Conservation (phyloP, 2,888 invertebrate genomes). For the Lymantria dispar region DNA sequence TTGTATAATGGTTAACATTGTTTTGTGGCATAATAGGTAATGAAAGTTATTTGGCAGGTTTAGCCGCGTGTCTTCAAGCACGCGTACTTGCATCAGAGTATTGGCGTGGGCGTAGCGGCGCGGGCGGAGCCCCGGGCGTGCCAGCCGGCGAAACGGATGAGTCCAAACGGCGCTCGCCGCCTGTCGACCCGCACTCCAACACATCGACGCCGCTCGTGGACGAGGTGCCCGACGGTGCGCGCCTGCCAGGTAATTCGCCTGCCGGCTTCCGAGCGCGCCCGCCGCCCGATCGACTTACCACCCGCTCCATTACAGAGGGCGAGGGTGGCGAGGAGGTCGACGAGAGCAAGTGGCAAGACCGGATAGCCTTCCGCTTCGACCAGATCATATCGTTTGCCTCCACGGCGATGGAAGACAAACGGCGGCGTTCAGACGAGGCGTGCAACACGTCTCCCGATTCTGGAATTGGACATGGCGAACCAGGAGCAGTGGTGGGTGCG, state of each 20-base stretch:
- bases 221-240: slow-evolving; percentile 74
- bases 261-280: slow-evolving; percentile 11
- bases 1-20: not conserved
- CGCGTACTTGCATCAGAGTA: slow-evolving; percentile 86
- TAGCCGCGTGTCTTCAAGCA: slow-evolving; percentile 92
- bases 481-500: slow-evolving; percentile 55
- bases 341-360: slow-evolving; percentile 95
- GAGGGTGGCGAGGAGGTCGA: slow-evolving; percentile 87
- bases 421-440: slow-evolving; percentile 90
- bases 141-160: slow-evolving; percentile 27
- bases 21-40: not conserved
- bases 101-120: slow-evolving; percentile 82
- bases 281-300: slow-evolving; percentile 16
- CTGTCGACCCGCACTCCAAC: slow-evolving; percentile 83
- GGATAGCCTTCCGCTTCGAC: slow-evolving; percentile 96
- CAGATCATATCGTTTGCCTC: slow-evolving; percentile 96
- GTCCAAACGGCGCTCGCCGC: slow-evolving; percentile 34
- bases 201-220: slow-evolving; percentile 85
- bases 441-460: slow-evolving; percentile 93
- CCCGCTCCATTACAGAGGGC: slow-evolving; percentile 66
- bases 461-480: slow-evolving; percentile 89
- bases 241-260: slow-evolving; percentile 58
- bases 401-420: slow-evolving; percentile 93
- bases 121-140: slow-evolving; percentile 54
- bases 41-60: slow-evolving; percentile 70